Conservation (phyloP, 2,888 invertebrate species). For the Endotricha flammealis region DNA sequence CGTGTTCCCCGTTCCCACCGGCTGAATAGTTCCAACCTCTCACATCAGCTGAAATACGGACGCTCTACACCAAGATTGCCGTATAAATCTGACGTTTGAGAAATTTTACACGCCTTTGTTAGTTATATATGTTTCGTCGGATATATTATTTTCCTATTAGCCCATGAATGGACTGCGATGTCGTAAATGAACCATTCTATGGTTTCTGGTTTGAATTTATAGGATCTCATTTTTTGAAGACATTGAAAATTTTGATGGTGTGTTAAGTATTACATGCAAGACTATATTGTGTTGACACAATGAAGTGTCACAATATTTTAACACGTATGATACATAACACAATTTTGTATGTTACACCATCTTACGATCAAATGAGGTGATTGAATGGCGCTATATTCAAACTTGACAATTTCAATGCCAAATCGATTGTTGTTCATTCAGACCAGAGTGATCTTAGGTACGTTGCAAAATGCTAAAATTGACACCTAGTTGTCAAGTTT, state of each 20-base stretch:
- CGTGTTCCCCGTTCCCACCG: conserved; percentile 51
- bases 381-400: no score
- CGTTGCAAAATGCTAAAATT: no score
- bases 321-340: no score
- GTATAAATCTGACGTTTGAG: conserved; percentile 67
- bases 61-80: conserved; percentile 43
- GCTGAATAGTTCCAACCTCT: conserved; percentile 10
- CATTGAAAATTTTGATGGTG: conserved; percentile 28
- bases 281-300: background rate
- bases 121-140: conserved; percentile 53
- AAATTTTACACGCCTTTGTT: conserved; percentile 71
- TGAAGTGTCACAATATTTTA: background rate
- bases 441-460: no score
- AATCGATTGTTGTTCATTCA: no score
- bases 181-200: conserved; percentile 59
- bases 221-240: conserved; percentile 37
- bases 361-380: no score
- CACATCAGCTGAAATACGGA: conserved; percentile 47
- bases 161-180: conserved; percentile 51
- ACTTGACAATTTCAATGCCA: no score
- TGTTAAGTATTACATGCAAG: conserved; percentile 6
- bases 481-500: no score
- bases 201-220: conserved; percentile 53
- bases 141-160: conserved; percentile 62
- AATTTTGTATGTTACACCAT: no score